These are phyloP conservation scores for Caenorhabditis drosophilae DNA, from an alignment of 2,888 invertebrate species.

Conservation along the genomic window DNA sequence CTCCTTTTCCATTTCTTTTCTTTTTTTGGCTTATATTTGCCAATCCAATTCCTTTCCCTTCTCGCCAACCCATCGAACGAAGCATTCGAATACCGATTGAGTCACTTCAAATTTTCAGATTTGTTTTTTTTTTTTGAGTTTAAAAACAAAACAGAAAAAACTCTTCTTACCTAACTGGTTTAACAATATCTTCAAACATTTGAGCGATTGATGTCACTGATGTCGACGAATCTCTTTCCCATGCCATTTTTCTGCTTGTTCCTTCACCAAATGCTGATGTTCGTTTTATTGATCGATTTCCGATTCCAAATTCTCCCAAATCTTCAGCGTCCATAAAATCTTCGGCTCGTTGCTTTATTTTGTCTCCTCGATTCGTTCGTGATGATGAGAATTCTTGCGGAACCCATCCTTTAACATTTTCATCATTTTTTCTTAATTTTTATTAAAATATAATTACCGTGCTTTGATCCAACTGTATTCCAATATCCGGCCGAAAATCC, in stretches of 20 bases:
- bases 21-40: slow-evolving; percentile 47
- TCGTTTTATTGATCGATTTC: slow-evolving; percentile 83
- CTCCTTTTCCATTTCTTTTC: slow-evolving; percentile 16
- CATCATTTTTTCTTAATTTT: not conserved
- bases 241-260: slow-evolving; percentile 53
- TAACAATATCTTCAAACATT: slow-evolving; percentile 52
- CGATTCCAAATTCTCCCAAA: slow-evolving; percentile 90
- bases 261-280: slow-evolving; percentile 77
- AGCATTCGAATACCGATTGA: slow-evolving; percentile 86
- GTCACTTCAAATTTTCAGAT: slow-evolving; percentile 74
- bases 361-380: slow-evolving; percentile 76
- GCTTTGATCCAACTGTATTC: slow-evolving; percentile 92
- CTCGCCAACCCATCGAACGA: slow-evolving; percentile 89
- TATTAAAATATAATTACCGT: slow-evolving; percentile 72
- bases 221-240: slow-evolving; percentile 53
- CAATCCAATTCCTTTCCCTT: slow-evolving; percentile 82
- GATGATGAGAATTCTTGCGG: slow-evolving; percentile 90
- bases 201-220: slow-evolving; percentile 38
- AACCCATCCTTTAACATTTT: slow-evolving; percentile 78
- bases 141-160: not conserved
- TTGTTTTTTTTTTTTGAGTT: not conserved
- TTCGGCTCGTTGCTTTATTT: slow-evolving; percentile 78
- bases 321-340: slow-evolving; percentile 98
- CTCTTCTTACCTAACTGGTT: slow-evolving; percentile 52
- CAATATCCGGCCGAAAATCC: slow-evolving; percentile 97